Evolutionary conservation across 2,888 invertebrate species (phyloP).

Genomic region (Tachina lurida): DNA sequence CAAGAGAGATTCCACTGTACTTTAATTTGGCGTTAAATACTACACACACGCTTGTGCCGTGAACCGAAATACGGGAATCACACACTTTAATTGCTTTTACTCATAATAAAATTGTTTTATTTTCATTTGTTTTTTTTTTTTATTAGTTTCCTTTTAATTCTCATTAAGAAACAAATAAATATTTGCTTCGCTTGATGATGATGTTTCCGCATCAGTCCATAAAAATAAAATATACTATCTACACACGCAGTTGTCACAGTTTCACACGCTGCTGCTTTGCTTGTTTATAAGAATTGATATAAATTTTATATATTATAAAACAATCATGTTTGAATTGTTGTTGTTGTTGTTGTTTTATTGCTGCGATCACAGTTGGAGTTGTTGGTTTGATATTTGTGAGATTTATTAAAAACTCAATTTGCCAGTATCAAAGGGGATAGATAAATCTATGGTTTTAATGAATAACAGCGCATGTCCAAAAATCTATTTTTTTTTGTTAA

Average conservation of each 20-base stretch:
- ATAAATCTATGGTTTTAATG: background rate
- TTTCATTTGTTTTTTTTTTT: background rate
- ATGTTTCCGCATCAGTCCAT: conserved; percentile 55
- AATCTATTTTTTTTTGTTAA: too few species aligned
- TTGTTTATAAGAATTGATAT: conserved; percentile 28
- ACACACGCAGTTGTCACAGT: conserved; percentile 53
- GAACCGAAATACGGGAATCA: background rate
- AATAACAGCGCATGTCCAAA: too few species aligned
- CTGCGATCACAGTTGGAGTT: conserved; percentile 10
- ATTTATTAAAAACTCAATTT: conserved; percentile 28
- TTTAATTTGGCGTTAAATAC: conserved; percentile 45
- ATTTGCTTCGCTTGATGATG: background rate
- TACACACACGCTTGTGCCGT: background rate
- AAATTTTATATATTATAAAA: too few species aligned
- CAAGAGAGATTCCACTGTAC: too few species aligned
- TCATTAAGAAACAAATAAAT: conserved; percentile 13
- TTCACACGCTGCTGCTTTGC: conserved; percentile 27
- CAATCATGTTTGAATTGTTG: conserved; percentile 35
- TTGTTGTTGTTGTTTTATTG: background rate
- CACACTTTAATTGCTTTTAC: too few species aligned
- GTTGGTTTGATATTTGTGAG: conserved; percentile 7
- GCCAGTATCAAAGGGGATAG: background rate
- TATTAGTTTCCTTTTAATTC: conserved; percentile 17
- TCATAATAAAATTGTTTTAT: background rate
- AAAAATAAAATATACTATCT: background rate